A percentile compares a stretch with the other conserved stretches of the same genome.
Conservation (phyloP, 2,797 vertebrate genomes). For the Decapterus maruadsi region DNA sequence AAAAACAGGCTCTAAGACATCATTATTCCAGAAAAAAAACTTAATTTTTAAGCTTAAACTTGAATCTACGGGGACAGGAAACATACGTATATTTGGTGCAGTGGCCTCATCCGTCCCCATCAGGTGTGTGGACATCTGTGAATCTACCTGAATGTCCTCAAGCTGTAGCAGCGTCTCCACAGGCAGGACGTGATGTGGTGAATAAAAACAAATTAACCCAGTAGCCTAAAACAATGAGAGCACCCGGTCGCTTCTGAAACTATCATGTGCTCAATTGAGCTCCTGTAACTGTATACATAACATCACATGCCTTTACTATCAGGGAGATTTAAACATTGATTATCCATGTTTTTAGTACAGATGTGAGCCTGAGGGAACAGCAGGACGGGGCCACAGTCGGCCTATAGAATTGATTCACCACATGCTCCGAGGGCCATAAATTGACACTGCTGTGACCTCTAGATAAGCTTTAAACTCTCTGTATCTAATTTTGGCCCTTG, state of each 20-base stretch:
- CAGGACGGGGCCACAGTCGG: conserved; percentile 22
- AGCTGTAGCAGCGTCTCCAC: conserved; percentile 7
- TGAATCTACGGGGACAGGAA: background rate
- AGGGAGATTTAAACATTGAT: conserved; percentile 54
- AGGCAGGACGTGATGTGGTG: background rate
- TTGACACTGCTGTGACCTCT: conserved; percentile 9
- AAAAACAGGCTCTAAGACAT: background rate
- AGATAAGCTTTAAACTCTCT: background rate
- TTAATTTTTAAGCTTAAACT: background rate
- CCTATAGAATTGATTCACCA: conserved; percentile 32
- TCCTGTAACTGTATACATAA: conserved; percentile 27
- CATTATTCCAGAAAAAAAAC: background rate
- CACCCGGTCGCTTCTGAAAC: conserved; percentile 15
- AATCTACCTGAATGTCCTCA: background rate
- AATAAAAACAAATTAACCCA: conserved; percentile 34
- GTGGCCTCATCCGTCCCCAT: conserved; percentile 5
- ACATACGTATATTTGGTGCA: background rate
- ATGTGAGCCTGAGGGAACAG: conserved; percentile 30
- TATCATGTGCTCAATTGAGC: conserved; percentile 47
- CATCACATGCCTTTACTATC: conserved; percentile 32
- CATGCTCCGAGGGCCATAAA: conserved; percentile 16
- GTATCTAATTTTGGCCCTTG: background rate
- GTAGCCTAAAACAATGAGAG: conserved; percentile 22
- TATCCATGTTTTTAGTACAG: conserved; percentile 48
- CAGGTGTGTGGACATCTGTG: background rate